Evolutionary conservation across 2,888 invertebrate genomes (phyloP).

Genomic region (Macrophya annulata): DNA sequence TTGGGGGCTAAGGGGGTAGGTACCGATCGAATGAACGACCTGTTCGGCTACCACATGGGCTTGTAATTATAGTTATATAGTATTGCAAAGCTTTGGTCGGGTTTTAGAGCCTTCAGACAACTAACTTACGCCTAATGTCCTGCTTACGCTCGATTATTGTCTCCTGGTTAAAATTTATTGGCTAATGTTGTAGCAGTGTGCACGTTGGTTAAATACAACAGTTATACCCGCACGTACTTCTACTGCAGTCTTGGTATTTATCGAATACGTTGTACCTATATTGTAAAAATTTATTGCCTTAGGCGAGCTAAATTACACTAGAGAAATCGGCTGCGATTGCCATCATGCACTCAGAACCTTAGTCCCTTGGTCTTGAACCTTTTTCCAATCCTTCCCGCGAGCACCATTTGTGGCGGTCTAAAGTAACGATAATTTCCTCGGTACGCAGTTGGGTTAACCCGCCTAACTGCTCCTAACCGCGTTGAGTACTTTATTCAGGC

Average conservation of each 20-base stretch:
- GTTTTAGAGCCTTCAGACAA: constrained; percentile 67
- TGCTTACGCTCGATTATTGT: constrained; percentile 71
- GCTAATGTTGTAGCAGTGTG: background rate
- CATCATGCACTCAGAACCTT: constrained; percentile 27
- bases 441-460: constrained; percentile 55
- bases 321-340: constrained; percentile 14
- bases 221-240: background rate
- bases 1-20: background rate
- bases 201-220: constrained; percentile 2
- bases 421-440: constrained; percentile 55
- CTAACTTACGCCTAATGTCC: constrained; percentile 72
- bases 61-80: constrained; percentile 38
- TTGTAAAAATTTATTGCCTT: background rate
- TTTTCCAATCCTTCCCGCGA: constrained; percentile 53
- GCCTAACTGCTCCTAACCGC: constrained; percentile 58
- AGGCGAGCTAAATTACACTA: background rate
- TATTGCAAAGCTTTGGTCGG: constrained; percentile 23
- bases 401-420: constrained; percentile 49
- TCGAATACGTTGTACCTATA: background rate
- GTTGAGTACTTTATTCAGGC: constrained; percentile 56
- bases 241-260: background rate
- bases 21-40: constrained; percentile 49
- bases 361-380: constrained; percentile 9
- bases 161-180: constrained; percentile 57
- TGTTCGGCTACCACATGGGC: constrained; percentile 38